Evolutionary conservation across 1,140 invertebrate genomes (phyloP).

Genomic region (Platyscapa corneri): DNA sequence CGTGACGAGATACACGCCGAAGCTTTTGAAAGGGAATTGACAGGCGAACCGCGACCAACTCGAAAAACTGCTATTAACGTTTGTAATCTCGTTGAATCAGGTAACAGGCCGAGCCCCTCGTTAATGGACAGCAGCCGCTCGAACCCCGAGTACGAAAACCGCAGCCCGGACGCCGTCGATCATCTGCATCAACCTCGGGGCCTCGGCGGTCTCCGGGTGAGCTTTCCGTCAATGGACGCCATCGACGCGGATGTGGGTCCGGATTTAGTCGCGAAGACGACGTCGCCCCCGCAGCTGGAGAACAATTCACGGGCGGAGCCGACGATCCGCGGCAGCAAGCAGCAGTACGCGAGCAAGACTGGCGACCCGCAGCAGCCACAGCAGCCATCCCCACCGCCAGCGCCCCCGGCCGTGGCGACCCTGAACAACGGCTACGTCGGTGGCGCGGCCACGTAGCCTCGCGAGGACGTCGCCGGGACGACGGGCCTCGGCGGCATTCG

Average conservation of each 20-base stretch:
- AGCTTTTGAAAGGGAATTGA: too few species aligned
- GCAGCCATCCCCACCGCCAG: constrained; percentile 29
- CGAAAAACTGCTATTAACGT: not conserved
- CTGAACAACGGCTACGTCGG: constrained; percentile 71
- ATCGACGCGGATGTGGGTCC: constrained; percentile 53
- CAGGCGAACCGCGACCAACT: too few species aligned
- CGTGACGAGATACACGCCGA: too few species aligned
- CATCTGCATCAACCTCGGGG: constrained; percentile 15
- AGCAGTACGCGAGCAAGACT: constrained; percentile 48
- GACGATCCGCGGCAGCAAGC: constrained; percentile 16
- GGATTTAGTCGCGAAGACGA: not conserved
- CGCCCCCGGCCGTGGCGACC: constrained; percentile 54
- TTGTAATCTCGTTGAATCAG: not conserved
- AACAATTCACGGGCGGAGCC: constrained; percentile 41
- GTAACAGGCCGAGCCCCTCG: constrained; percentile 59
- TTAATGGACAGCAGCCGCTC: constrained; percentile 41
- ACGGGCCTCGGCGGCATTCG: constrained; percentile 44
- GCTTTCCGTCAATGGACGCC: constrained; percentile 61
- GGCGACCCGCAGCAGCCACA: constrained; percentile 10
- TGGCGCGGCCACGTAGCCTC: constrained; percentile 67
- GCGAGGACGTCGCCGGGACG: constrained; percentile 34
- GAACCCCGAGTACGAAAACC: constrained; percentile 69
- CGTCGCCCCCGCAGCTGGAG: constrained; percentile 21
- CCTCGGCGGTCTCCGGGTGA: constrained; percentile 52
- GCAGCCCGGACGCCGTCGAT: constrained; percentile 56